Percentiles rank a stretch among this genome's conserved stretches.
Conservation (phyloP, 2,888 invertebrate species). For the Nudaria mundana region DNA sequence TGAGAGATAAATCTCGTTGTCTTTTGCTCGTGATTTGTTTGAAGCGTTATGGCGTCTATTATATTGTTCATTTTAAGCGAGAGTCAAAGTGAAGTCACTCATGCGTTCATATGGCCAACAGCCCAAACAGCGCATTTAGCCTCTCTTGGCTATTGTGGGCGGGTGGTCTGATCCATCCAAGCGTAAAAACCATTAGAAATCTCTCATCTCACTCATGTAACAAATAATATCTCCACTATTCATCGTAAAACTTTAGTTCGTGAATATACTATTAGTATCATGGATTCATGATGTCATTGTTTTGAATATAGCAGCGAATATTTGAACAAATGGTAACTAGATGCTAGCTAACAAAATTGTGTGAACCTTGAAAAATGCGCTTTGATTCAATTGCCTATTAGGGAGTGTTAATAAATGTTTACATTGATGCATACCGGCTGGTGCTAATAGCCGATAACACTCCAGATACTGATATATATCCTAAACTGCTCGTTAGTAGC, state of each 20-base stretch:
- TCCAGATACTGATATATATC: too few species aligned
- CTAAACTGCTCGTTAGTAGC: too few species aligned
- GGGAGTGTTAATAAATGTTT: too few species aligned
- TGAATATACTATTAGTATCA: slow-evolving; percentile 12
- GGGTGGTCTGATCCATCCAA: slow-evolving; percentile 9
- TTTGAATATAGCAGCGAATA: slow-evolving; percentile 21
- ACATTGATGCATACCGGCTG: too few species aligned
- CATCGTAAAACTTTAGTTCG: background rate
- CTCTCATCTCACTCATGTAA: slow-evolving; percentile 1
- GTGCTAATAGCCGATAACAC: too few species aligned
- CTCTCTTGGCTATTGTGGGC: slow-evolving; percentile 7
- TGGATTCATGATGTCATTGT: slow-evolving; percentile 30
- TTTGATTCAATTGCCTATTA: slow-evolving; percentile 1
- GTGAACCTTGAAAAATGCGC: slow-evolving; percentile 19
- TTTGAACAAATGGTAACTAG: slow-evolving; percentile 23
- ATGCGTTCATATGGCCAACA: slow-evolving; percentile 18
- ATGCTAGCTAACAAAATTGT: slow-evolving; percentile 18
- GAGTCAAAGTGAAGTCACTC: slow-evolving; percentile 10
- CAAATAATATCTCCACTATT: background rate
- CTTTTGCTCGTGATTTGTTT: background rate
- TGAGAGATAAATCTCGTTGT: too few species aligned
- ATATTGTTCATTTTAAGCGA: slow-evolving; percentile 2
- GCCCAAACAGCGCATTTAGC: slow-evolving; percentile 8
- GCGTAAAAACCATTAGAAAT: slow-evolving; percentile 2
- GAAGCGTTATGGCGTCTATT: background rate